Evolutionary conservation across 2,888 invertebrate genomes (phyloP), one percentile per base, ranked within the genome.

Genomic region (Lasioglossum lativentre): DNA sequence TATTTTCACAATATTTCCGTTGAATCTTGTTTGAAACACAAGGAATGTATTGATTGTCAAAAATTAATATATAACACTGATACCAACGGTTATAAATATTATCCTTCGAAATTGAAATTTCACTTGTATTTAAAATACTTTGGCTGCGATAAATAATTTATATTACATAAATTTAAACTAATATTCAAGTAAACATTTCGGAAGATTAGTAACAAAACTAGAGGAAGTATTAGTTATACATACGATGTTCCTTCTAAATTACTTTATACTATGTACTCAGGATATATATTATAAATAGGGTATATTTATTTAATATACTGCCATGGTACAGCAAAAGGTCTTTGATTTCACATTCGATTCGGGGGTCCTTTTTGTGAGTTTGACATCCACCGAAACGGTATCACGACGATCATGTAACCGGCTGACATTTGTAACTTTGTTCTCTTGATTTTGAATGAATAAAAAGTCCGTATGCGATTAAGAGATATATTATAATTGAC

Each of bases 381-480:
- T 87, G 81, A 83, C 75, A 86, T 85, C 81, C 82, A 85, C 63
- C 34, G 38, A 75, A 83, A 38, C 27, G 71, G 71, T 78, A 79
- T 83, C 85, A 88, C 86, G 83, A 88, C 74, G 79, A 83, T 81
- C 76, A 78, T 87, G 82, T 89, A 87, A 85, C 86, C 83, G 82
- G 78, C 86, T 86, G 78, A 82, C 68, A 82, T 56, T 90, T 92
- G 93, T 93, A 93, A 91, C 87, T 91, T 91, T 81, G 74, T 92
- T 93, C 91, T 86, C 84, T 91, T 90, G 78, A 87, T 90, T 91
- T 92, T 88, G 85, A 90, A 88, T 93, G 89, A 93, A 93, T 92
- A 93, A 93, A 93, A 92, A 90, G 83, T 92, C 89, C 87, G 90
- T 90, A 92, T 87, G 89, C 78, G 63, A 89, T 88, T 78, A 88